These are phyloP conservation scores for Drosophila kuntzei DNA, from an alignment of 2,888 invertebrate species.

Conservation along the genomic window DNA sequence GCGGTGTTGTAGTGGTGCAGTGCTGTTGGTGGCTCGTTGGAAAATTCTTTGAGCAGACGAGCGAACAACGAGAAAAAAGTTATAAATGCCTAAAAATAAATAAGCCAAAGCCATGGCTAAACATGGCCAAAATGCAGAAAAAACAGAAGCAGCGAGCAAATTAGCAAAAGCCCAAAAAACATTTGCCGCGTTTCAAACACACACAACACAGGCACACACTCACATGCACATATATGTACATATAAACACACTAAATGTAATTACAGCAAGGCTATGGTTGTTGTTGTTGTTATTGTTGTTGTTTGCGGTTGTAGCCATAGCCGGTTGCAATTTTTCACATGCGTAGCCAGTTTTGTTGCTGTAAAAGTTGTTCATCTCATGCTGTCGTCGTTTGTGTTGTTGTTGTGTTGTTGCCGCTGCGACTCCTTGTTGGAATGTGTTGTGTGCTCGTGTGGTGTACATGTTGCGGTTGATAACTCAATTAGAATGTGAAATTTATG, in stretches of 20 bases:
- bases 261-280: slow-evolving; percentile 64
- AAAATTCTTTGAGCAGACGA: slow-evolving; percentile 54
- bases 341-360: slow-evolving; percentile 75
- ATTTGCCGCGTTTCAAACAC: slow-evolving; percentile 58
- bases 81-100: slow-evolving; percentile 77
- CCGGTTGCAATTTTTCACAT: slow-evolving; percentile 78
- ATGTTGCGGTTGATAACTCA: slow-evolving; percentile 83
- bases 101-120: slow-evolving; percentile 63
- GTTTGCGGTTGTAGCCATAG: slow-evolving; percentile 55
- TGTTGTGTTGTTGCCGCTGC: slow-evolving; percentile 29
- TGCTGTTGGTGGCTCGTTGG: slow-evolving; percentile 52
- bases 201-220: slow-evolving; percentile 26
- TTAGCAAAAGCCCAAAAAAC: slow-evolving; percentile 73
- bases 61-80: slow-evolving; percentile 43
- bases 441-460: slow-evolving; percentile 57
- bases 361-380: slow-evolving; percentile 74
- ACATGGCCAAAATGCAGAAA: slow-evolving; percentile 62
- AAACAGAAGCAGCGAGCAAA: slow-evolving; percentile 77
- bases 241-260: slow-evolving; percentile 62
- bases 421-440: slow-evolving; percentile 60
- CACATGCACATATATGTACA: background rate
- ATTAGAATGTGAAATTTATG: slow-evolving; percentile 83
- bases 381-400: slow-evolving; percentile 31
- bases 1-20: slow-evolving; percentile 10
- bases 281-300: slow-evolving; percentile 48